Conservation (phyloP, 2,113 vertebrate genomes). For the Dolichallabes microphthalmus region DNA sequence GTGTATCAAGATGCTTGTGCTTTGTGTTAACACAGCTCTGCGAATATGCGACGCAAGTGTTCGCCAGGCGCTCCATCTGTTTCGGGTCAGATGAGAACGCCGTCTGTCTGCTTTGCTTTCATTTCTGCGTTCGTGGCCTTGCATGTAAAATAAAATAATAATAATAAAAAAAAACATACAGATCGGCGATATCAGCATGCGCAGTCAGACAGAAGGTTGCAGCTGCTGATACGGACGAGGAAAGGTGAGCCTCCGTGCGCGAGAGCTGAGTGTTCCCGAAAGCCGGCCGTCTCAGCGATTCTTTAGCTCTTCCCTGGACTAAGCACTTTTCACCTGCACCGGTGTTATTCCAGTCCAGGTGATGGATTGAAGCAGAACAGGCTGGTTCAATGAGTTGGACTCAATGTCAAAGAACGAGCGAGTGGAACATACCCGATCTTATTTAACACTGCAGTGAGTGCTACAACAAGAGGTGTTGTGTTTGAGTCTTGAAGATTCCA, state of each 20-base stretch:
- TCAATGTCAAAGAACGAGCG: constrained; percentile 8
- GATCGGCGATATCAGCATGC: constrained; percentile 46
- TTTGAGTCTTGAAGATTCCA: neutral
- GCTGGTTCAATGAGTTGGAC: constrained; percentile 13
- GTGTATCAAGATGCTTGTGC: constrained; percentile 32
- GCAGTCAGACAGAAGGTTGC: constrained; percentile 36
- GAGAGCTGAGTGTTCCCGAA: constrained; percentile 48
- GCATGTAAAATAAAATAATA: neutral
- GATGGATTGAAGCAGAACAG: constrained; percentile 10
- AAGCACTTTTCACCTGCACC: constrained; percentile 52
- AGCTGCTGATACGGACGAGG: constrained; percentile 42
- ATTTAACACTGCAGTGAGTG: neutral
- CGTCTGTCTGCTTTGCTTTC: constrained; percentile 14
- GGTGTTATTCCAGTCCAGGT: constrained; percentile 23
- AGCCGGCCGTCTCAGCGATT: constrained; percentile 46
- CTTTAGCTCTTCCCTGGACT: constrained; percentile 31
- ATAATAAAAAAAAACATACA: constrained; percentile 18
- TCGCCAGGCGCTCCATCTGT: constrained; percentile 49
- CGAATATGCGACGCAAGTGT: constrained; percentile 29
- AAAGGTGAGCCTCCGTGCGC: constrained; percentile 7
- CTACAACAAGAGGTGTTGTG: neutral
- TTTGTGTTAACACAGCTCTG: constrained; percentile 27
- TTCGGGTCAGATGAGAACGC: constrained; percentile 44
- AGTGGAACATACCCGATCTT: neutral
- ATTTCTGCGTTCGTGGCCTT: constrained; percentile 32